These are phyloP conservation scores for Dicaeum eximium DNA, from an alignment of 2,113 vertebrate species.

Conservation along the genomic window DNA sequence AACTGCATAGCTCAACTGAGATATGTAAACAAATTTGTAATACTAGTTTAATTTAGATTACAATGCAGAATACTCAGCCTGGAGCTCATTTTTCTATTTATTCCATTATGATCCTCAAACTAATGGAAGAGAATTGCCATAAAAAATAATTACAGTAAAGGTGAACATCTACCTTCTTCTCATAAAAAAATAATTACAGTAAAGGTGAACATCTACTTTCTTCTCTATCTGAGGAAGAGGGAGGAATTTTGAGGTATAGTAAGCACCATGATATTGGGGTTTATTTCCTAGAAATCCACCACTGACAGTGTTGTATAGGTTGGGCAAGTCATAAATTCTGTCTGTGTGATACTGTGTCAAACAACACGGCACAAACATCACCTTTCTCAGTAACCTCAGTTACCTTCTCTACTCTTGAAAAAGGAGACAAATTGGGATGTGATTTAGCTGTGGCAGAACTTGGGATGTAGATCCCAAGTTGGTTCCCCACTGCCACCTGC, in stretches of 20 bases:
- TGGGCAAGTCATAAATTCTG: not conserved
- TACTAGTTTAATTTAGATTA: conserved; percentile 61
- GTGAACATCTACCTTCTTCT: conserved; percentile 17
- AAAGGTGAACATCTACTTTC: conserved; percentile 24
- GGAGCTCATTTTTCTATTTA: conserved; percentile 55
- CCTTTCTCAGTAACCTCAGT: not conserved
- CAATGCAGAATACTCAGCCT: conserved; percentile 19
- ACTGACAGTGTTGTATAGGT: not conserved
- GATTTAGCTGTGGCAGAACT: not conserved
- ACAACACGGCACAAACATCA: not conserved
- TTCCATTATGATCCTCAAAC: conserved; percentile 16
- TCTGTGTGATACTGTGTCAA: not conserved
- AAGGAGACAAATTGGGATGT: not conserved
- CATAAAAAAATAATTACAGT: conserved; percentile 32
- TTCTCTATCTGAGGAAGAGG: not conserved
- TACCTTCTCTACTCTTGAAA: not conserved
- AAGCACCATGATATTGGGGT: not conserved
- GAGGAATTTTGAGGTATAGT: not conserved
- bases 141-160: conserved; percentile 39
- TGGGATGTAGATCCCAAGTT: not conserved
- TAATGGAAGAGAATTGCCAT: conserved; percentile 19
- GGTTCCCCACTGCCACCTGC: not conserved
- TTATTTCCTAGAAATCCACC: not conserved
- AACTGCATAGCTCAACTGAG: conserved; percentile 30
- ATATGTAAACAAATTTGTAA: conserved; percentile 59